Conservation (phyloP, 2,113 vertebrate genomes). For the Cathartes aura region DNA sequence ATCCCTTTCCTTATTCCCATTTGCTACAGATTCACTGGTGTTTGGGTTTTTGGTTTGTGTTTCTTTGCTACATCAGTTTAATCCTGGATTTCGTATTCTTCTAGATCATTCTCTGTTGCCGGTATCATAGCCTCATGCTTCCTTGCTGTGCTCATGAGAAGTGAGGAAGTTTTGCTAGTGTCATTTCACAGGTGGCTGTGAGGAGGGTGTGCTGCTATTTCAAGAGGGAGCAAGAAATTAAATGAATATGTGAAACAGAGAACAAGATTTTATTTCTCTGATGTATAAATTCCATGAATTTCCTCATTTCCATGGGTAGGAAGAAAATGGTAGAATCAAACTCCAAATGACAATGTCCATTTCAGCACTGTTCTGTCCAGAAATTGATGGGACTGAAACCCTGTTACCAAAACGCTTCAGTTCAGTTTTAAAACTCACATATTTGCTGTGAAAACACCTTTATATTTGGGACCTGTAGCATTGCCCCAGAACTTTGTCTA, state of each 20-base stretch:
- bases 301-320: not conserved
- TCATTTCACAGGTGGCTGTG: not conserved
- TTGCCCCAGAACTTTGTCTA: not conserved
- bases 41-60: not conserved
- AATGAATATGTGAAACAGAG: not conserved
- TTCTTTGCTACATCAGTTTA: not conserved
- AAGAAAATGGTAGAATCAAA: not conserved
- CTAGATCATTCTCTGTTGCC: not conserved
- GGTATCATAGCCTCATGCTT: accelerated
- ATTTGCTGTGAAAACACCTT: not conserved
- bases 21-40: not conserved
- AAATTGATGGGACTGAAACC: not conserved
- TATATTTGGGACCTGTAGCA: not conserved
- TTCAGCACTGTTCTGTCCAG: not conserved
- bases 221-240: not conserved
- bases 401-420: not conserved
- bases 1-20: not conserved
- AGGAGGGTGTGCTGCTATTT: not conserved
- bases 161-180: not conserved
- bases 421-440: not conserved
- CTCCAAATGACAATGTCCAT: not conserved
- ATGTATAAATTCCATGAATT: not conserved
- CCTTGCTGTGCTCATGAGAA: not conserved
- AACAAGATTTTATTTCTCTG: not conserved
- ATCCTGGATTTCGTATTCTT: not conserved